Evolutionary conservation across 2,888 invertebrate species (phyloP).

Genomic region (Antitype chi): DNA sequence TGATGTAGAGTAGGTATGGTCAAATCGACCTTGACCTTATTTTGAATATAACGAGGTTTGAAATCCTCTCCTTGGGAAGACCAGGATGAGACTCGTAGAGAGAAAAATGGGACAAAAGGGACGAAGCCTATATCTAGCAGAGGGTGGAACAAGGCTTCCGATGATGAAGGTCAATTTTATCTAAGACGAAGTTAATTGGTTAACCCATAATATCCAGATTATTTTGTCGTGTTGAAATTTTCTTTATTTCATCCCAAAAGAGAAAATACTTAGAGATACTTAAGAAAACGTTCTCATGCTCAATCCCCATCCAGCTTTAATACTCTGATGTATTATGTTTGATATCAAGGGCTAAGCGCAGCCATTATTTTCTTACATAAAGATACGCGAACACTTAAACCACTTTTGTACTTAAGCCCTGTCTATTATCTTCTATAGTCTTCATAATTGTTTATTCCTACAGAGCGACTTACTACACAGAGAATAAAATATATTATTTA

Average conservation of each 20-base stretch:
- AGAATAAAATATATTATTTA: background rate
- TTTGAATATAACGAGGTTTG: too few relatives aligned
- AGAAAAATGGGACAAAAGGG: too few relatives aligned
- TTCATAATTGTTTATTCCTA: constrained; percentile 8
- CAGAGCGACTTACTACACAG: background rate
- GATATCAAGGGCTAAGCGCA: constrained; percentile 11
- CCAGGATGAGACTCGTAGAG: too few relatives aligned
- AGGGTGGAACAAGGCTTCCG: too few relatives aligned
- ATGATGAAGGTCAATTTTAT: background rate
- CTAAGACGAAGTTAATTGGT: background rate
- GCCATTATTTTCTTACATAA: constrained; percentile 28
- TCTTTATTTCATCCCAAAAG: constrained; percentile 2
- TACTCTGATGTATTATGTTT: constrained; percentile 16
- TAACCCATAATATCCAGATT: background rate
- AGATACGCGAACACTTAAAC: constrained; percentile 23
- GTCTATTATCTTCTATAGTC: constrained; percentile 40
- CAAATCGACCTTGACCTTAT: too few relatives aligned
- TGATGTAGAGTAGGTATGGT: too few relatives aligned
- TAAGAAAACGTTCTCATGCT: constrained; percentile 29
- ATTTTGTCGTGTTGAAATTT: background rate
- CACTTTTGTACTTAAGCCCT: constrained; percentile 34
- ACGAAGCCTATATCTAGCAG: too few relatives aligned
- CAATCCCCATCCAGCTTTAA: constrained; percentile 30
- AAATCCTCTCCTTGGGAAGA: too few relatives aligned
- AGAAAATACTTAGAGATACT: background rate